Conservation (phyloP, 2,888 invertebrate genomes). For the Aquatica leii region DNA sequence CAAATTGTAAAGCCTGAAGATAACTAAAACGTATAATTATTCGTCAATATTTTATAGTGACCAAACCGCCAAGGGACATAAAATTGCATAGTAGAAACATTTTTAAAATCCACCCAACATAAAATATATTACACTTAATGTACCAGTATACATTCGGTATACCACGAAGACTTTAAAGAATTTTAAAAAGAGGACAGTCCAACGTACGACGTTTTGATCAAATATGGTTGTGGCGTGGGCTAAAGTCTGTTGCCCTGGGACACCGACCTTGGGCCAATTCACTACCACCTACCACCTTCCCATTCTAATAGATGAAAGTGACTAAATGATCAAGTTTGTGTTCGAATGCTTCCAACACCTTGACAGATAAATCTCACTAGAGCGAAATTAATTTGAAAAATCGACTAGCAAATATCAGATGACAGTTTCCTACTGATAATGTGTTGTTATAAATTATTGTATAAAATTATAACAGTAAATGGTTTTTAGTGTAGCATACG, state of each 20-base stretch:
- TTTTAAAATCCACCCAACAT: neutral
- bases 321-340: slow-evolving; percentile 23
- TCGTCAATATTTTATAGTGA: neutral
- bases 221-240: slow-evolving; percentile 36
- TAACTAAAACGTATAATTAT: neutral
- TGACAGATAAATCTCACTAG: slow-evolving; percentile 1
- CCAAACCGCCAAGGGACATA: neutral
- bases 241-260: slow-evolving; percentile 43
- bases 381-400: neutral
- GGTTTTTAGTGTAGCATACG: neutral
- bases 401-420: slow-evolving; percentile 3
- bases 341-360: slow-evolving; percentile 2
- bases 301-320: slow-evolving; percentile 47
- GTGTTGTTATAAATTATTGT: slow-evolving; percentile 1
- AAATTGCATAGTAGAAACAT: neutral
- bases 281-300: slow-evolving; percentile 44
- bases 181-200: slow-evolving; percentile 14
- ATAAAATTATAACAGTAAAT: slow-evolving; percentile 11
- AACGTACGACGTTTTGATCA: slow-evolving; percentile 25
- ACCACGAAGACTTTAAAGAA: slow-evolving; percentile 1
- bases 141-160: neutral
- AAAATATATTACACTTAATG: neutral
- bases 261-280: slow-evolving; percentile 50
- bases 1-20: neutral
- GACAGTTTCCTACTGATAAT: slow-evolving; percentile 11